These are phyloP conservation scores for Phytoseiulus persimilis DNA, from an alignment of 2,888 invertebrate species.

Conservation along the genomic window DNA sequence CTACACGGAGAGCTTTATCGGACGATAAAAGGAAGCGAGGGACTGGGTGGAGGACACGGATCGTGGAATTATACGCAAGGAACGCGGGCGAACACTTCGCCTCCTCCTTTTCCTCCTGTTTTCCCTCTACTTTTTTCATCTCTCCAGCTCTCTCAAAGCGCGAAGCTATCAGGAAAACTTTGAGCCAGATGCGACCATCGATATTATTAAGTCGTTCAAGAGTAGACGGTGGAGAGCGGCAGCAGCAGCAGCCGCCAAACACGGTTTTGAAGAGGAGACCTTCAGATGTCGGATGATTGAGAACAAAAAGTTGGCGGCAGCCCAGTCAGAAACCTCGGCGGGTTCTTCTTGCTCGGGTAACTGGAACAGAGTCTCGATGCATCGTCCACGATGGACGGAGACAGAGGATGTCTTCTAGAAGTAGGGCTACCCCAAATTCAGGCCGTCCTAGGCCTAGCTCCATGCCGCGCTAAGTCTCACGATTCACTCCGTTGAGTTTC, in stretches of 20 bases:
- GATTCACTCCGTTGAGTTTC: background rate
- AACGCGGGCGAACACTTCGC: background rate
- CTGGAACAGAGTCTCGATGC: no score
- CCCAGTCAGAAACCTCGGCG: no score
- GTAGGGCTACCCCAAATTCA: background rate
- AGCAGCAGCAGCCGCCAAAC: background rate
- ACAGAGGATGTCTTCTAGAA: background rate
- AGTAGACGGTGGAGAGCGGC: background rate
- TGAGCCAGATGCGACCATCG: constrained; percentile 32
- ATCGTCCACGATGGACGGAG: background rate
- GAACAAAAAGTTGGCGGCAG: background rate
- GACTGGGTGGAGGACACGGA: background rate
- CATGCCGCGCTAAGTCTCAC: background rate
- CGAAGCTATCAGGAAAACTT: background rate
- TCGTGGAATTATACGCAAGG: background rate
- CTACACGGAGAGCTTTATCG: background rate
- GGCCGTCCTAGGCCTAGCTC: background rate
- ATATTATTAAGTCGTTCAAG: constrained; percentile 36
- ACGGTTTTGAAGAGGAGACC: background rate
- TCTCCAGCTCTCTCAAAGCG: background rate
- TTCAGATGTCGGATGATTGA: background rate
- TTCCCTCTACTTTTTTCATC: background rate
- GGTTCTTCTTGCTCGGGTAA: no score
- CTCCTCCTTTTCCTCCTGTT: background rate
- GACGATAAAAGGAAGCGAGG: background rate